Conservation (phyloP, 2,797 vertebrate genomes). For the Enteromius anoplus region DNA sequence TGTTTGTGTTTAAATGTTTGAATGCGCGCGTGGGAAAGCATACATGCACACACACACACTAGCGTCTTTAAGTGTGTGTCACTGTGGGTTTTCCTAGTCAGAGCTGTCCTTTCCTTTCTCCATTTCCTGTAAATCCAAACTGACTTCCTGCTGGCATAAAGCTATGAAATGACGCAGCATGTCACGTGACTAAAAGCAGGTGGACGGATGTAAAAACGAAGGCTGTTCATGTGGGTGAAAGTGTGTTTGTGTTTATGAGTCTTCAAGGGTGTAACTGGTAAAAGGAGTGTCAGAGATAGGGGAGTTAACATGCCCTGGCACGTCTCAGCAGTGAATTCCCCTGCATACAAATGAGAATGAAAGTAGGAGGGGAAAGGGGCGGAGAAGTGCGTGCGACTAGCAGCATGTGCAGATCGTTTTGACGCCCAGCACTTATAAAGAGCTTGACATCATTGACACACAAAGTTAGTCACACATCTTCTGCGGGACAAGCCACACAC, state of each 20-base stretch:
- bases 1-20: conserved; percentile 33
- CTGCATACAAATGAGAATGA: conserved; percentile 32
- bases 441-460: conserved; percentile 51
- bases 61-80: conserved; percentile 3
- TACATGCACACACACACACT: neutral
- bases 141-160: conserved; percentile 45
- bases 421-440: conserved; percentile 42
- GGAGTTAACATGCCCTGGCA: conserved; percentile 14
- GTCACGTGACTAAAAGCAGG: conserved; percentile 4
- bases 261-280: conserved; percentile 27
- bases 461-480: conserved; percentile 39
- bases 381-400: conserved; percentile 6
- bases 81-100: conserved; percentile 35
- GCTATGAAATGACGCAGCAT: neutral
- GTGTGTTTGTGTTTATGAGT: conserved; percentile 29
- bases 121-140: conserved; percentile 56
- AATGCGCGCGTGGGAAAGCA: neutral
- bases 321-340: conserved; percentile 33
- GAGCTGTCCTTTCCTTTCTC: conserved; percentile 50
- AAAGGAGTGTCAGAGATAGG: conserved; percentile 18
- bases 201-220: conserved; percentile 18
- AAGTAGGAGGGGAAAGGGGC: conserved; percentile 17
- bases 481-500: conserved; percentile 19
- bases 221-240: neutral
- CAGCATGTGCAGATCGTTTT: conserved; percentile 18